Percentiles rank a stretch among this genome's conserved stretches.
Evolutionary conservation across 2,888 invertebrate species (phyloP).

Genomic region (Mellilla xanthometata): DNA sequence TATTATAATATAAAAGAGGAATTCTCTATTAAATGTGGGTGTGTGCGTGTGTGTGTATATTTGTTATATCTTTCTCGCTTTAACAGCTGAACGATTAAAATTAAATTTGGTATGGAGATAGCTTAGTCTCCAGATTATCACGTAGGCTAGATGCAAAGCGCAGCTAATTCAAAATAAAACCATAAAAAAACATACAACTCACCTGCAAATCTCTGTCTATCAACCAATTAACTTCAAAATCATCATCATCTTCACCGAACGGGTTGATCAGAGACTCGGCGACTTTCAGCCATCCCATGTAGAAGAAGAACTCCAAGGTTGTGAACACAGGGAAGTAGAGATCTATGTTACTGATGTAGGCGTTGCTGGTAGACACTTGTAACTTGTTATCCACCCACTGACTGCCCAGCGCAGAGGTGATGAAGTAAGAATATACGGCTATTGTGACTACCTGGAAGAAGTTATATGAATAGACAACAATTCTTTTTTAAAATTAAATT

Average conservation of each 20-base stretch:
- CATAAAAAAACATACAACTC: too few relatives aligned
- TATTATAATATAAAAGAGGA: too few relatives aligned
- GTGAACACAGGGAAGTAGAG: slow-evolving; percentile 95
- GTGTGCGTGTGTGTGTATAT: too few relatives aligned
- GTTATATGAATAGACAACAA: too few relatives aligned
- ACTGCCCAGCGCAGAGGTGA: slow-evolving; percentile 93
- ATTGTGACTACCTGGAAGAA: slow-evolving; percentile 90
- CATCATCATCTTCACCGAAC: slow-evolving; percentile 95
- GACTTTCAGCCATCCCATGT: slow-evolving; percentile 96
- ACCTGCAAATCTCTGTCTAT: slow-evolving; percentile 95
- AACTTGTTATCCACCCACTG: slow-evolving; percentile 90
- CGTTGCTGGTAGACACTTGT: slow-evolving; percentile 43
- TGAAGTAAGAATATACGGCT: slow-evolving; percentile 95
- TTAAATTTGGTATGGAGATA: too few relatives aligned
- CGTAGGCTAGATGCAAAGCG: too few relatives aligned
- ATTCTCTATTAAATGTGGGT: too few relatives aligned
- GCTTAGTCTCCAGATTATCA: too few relatives aligned
- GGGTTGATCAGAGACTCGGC: slow-evolving; percentile 96
- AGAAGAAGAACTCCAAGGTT: slow-evolving; percentile 93
- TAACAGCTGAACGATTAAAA: too few relatives aligned
- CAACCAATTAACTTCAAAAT: slow-evolving; percentile 96
- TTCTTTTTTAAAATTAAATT: too few relatives aligned
- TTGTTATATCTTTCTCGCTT: too few relatives aligned
- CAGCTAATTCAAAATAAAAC: too few relatives aligned
- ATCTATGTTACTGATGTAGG: slow-evolving; percentile 86